Base-by-base conservation (phyloP, 2,797 vertebrate species). In the Luscinia megarhynchos region DNA sequence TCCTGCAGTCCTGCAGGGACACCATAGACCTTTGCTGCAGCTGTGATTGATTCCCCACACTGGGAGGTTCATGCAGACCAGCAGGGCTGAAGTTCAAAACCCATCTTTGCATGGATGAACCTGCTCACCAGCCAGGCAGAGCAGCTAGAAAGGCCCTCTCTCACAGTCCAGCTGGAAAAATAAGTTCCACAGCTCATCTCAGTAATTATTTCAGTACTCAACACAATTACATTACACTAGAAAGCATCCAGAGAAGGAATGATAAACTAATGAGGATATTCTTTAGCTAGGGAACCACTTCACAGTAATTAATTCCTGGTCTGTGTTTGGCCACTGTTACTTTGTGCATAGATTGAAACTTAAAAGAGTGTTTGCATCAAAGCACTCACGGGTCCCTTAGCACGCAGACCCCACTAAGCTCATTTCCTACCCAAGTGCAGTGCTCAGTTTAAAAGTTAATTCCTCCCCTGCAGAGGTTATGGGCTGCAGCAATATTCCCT, bases 361-460 rank as follows among this genome's bases (percentile, higher is more conserved):
- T 94, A 29, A 92, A 91, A 73, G 62, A 22, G 10, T 36, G 21
- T 87, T 83, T 77, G 10, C 34, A 75, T 68, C 79, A 88, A 95
- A 95, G 76, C 32, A 41, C n/a, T n/a, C 61, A 21, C 1, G 1
- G 4, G 8, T 51, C 64, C 67, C 57, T 84, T n/a, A 84, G 67
- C 74, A 61, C 1, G 0, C 54, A 87, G 87, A 92, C 43, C 87
- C 84, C 75, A 75, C 93, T 90, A 92, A 96, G 82, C 73, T 90
- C 59, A 96, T 93, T 95, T 96, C 95, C 95, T 95, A 95, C 32
- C 79, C 85, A 90, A 94, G 64, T 5, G n/a, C 80, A 94, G 61
- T 14, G 50, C 12, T 93, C 70, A 57, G 66, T 82, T 88, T 93
- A 78, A 91, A 93, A 84, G 73, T 66, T 95, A 92, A 92, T 96